Evolutionary conservation across 2,888 invertebrate species (phyloP).

Genomic region (Theodoxus fluviatilis): DNA sequence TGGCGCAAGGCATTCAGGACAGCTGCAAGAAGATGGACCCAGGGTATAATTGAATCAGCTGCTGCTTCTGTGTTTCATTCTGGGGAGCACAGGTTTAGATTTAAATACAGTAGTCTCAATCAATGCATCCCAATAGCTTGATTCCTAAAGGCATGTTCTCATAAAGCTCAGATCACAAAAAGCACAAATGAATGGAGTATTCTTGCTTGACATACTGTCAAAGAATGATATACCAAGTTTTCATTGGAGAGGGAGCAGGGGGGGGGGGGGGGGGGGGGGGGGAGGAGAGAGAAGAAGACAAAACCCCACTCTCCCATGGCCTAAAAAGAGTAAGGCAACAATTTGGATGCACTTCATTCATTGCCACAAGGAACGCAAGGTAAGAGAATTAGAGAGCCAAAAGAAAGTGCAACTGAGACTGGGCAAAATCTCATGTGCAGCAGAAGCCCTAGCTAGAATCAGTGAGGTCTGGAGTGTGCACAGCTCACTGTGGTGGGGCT

Average conservation of each 20-base stretch:
- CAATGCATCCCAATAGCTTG: not conserved
- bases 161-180: no score
- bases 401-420: not conserved
- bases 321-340: no score
- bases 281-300: not conserved
- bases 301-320: not conserved
- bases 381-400: not conserved
- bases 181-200: no score
- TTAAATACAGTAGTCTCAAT: not conserved
- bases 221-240: no score
- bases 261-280: not conserved
- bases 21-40: constrained; percentile 71
- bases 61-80: not conserved
- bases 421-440: not conserved
- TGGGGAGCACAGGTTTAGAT: not conserved
- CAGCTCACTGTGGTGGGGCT: no score
- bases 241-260: not conserved
- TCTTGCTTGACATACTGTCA: no score
- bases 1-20: constrained; percentile 89
- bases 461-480: no score
- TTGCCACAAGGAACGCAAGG: not conserved
- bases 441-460: no score
- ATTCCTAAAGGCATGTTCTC: not conserved
- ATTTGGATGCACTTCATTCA: not conserved
- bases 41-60: not conserved